These are phyloP conservation scores for Dinoponera quadriceps DNA, from an alignment of 1,140 invertebrate species.

Conservation along the genomic window DNA sequence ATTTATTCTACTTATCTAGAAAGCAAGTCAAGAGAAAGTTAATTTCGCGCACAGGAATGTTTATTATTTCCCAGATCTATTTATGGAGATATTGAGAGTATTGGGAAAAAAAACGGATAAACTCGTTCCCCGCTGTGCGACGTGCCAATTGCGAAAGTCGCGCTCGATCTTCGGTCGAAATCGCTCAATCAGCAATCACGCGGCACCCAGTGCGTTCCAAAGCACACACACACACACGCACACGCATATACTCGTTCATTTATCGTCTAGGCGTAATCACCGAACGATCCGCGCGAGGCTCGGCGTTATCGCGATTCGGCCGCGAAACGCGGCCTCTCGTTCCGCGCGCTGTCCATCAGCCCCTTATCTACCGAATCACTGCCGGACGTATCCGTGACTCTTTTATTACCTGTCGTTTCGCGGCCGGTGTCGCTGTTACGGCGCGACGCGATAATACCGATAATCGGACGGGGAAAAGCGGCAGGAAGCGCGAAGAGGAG, in stretches of 20 bases:
- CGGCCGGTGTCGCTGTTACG: constrained; percentile 19
- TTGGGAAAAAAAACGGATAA: too few relatives aligned
- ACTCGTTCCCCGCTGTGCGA: too few relatives aligned
- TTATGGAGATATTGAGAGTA: too few relatives aligned
- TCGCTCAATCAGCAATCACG: constrained; percentile 65
- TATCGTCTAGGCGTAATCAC: constrained; percentile 66
- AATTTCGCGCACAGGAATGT: too few relatives aligned
- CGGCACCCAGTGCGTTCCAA: constrained; percentile 20
- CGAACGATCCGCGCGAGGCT: constrained; percentile 45
- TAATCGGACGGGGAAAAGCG: constrained; percentile 3
- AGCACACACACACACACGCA: too few relatives aligned
- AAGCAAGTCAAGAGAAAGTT: too few relatives aligned
- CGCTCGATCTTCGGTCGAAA: neutral
- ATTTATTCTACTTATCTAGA: too few relatives aligned
- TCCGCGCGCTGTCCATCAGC: constrained; percentile 47
- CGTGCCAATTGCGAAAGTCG: constrained; percentile 7
- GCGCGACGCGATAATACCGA: constrained; percentile 16
- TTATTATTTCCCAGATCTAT: too few relatives aligned
- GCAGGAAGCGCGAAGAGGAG: neutral
- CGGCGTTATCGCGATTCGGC: constrained; percentile 51
- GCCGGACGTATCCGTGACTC: constrained; percentile 57
- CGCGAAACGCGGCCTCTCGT: constrained; percentile 43
- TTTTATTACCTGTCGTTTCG: constrained; percentile 71
- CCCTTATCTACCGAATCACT: constrained; percentile 74
- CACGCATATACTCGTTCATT: constrained; percentile 45